These are phyloP conservation scores for Archegozetes longisetosus DNA, from an alignment of 1,140 invertebrate genomes.

Conservation along the genomic window DNA sequence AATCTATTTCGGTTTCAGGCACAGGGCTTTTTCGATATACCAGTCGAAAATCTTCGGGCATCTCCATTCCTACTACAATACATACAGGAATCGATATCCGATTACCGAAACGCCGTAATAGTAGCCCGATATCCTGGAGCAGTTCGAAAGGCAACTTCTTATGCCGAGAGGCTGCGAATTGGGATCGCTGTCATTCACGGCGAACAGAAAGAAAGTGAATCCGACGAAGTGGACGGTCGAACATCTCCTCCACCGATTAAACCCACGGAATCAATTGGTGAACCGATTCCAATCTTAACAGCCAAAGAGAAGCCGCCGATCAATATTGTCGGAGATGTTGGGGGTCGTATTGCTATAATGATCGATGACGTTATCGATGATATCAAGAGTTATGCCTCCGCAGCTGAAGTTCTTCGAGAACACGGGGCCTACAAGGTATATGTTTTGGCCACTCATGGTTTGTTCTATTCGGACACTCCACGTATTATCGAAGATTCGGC, in stretches of 20 bases:
- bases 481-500: slow-evolving; percentile 85
- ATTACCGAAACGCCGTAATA: slow-evolving; percentile 96
- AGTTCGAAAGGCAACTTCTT: slow-evolving; percentile 93
- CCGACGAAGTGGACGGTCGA: slow-evolving; percentile 43
- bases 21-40: slow-evolving; percentile 97
- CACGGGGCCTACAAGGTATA: slow-evolving; percentile 98
- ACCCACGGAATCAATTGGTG: neutral
- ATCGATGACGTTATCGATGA: slow-evolving; percentile 83
- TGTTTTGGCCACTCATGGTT: slow-evolving; percentile 89
- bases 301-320: slow-evolving; percentile 96
- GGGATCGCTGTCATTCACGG: slow-evolving; percentile 97
- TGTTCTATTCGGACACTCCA: slow-evolving; percentile 89
- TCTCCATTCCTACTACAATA: slow-evolving; percentile 95
- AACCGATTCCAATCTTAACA: slow-evolving; percentile 57
- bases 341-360: slow-evolving; percentile 94
- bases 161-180: slow-evolving; percentile 82
- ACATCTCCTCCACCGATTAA: slow-evolving; percentile 35
- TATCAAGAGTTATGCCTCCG: slow-evolving; percentile 85
- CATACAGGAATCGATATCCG: slow-evolving; percentile 95
- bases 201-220: slow-evolving; percentile 78
- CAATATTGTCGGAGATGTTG: slow-evolving; percentile 92
- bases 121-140: slow-evolving; percentile 93
- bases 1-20: neutral
- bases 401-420: slow-evolving; percentile 90
- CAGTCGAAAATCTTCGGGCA: slow-evolving; percentile 93